Evolutionary conservation across 1,140 invertebrate species (phyloP), one percentile per base, ranked within the genome.

Genomic region (Copidosoma floridanum): DNA sequence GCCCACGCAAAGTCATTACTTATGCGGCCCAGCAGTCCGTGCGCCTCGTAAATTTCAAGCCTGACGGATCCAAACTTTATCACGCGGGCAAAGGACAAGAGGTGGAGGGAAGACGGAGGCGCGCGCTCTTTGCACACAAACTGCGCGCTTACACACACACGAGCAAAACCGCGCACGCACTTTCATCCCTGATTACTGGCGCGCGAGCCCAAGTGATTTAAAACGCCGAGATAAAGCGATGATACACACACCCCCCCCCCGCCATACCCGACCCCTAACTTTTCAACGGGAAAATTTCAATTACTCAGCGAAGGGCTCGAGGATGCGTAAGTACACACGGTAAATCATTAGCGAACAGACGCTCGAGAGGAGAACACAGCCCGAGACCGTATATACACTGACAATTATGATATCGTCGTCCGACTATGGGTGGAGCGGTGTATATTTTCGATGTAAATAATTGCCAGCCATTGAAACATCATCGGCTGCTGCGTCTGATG

Each of bases 31-130:
- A 47, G 27, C 10, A 16, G 4, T 37, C 38, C 40, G 50, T 29
- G 24, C n/a, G 41, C n/a, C n/a, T 52, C 58, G 51, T 60, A 53
- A 60, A 60, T 60, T 60, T 54, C 41, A 59, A 43, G 41, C 48
- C 58, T 48, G 58, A 60, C 58, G 50, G 50, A 54, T 60, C 50
- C 51, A 47, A 60, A 60, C 58, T 60, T 60, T 54, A 60, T 54
- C 51, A 43, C 58, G 52, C 50, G 41, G 41, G 24, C 38, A n/a
- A n/a, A n/a, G n/a, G n/a, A n/a, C n/a, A n/a, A n/a, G n/a, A n/a
- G n/a, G n/a, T n/a, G n/a, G n/a, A n/a, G n/a, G n/a, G n/a, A n/a
- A n/a, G n/a, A n/a, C n/a, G n/a, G n/a, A n/a, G n/a, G n/a, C n/a
- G n/a, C n/a, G n/a, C n/a, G n/a, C n/a, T n/a, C n/a, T n/a, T n/a